Percentiles rank a stretch among this genome's conserved stretches.
These are phyloP conservation scores for Pteronotus mesoamericanus DNA, from an alignment of 2,797 vertebrate species.

Conservation along the genomic window DNA sequence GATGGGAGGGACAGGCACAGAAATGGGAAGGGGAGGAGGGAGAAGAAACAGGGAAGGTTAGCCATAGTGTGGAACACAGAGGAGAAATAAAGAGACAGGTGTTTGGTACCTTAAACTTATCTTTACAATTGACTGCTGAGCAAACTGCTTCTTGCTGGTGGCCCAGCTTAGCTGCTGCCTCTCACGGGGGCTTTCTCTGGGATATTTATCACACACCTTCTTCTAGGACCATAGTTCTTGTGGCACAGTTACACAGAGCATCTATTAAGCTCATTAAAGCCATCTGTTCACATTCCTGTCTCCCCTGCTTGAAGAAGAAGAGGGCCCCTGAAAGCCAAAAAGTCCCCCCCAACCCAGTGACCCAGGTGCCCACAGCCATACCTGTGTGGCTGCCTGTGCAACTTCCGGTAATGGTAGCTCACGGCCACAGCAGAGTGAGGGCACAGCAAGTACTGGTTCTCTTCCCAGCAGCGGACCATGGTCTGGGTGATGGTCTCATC, in stretches of 20 bases:
- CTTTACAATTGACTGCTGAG: not conserved
- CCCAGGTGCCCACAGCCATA: not conserved
- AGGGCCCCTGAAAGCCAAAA: not conserved
- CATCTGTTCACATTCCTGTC: not conserved
- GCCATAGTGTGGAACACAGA: not conserved
- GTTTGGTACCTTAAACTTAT: not conserved
- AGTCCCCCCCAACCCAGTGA: no score
- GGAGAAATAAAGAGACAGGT: not conserved
- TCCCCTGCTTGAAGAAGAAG: not conserved
- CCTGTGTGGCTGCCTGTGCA: not conserved
- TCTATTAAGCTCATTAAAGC: not conserved
- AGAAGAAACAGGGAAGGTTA: not conserved
- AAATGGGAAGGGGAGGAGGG: not conserved
- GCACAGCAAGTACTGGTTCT: conserved; percentile 91
- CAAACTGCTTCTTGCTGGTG: not conserved
- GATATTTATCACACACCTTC: not conserved
- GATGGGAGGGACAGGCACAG: not conserved
- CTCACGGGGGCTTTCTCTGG: not conserved
- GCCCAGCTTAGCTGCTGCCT: not conserved
- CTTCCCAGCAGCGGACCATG: conserved; percentile 91
- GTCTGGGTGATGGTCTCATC: conserved; percentile 87
- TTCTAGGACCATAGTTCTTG: not conserved
- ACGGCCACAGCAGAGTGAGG: conserved; percentile 93
- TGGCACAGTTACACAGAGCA: not conserved
- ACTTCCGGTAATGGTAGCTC: conserved; percentile 88